These are phyloP conservation scores for Protodeltote pygarga DNA, from an alignment of 2,888 invertebrate species.

Conservation along the genomic window DNA sequence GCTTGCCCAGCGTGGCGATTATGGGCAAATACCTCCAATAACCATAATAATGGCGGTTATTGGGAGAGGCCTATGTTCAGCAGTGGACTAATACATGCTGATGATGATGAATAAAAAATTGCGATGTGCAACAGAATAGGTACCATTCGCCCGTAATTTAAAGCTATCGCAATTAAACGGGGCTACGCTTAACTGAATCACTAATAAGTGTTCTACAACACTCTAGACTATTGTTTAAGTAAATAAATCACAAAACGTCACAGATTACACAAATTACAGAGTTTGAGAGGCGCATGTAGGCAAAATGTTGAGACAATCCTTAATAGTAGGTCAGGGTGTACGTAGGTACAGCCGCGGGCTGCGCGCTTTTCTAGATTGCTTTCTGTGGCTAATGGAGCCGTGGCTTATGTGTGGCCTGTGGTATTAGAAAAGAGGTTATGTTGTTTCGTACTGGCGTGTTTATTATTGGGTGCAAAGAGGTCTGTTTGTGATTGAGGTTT, in stretches of 20 bases:
- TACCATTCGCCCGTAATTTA: slow-evolving; percentile 51
- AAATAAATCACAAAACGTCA: slow-evolving; percentile 79
- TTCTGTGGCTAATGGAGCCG: slow-evolving; percentile 50
- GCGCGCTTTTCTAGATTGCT: slow-evolving; percentile 56
- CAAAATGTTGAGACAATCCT: slow-evolving; percentile 75
- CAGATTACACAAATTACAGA: slow-evolving; percentile 84
- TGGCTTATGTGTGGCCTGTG: slow-evolving; percentile 37
- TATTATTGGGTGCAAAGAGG: not conserved
- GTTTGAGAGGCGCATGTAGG: slow-evolving; percentile 69
- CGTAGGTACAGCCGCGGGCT: slow-evolving; percentile 66
- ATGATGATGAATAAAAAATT: no score
- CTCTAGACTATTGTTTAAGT: slow-evolving; percentile 72
- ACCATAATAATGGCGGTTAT: no score
- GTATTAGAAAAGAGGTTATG: slow-evolving; percentile 13
- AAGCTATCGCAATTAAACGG: slow-evolving; percentile 55
- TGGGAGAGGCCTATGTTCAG: no score
- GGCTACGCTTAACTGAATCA: slow-evolving; percentile 57
- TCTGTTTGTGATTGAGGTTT: slow-evolving; percentile 18
- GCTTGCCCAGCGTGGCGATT: no score
- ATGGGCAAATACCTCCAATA: no score
- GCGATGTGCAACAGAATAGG: no score
- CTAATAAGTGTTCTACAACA: slow-evolving; percentile 63
- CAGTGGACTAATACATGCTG: no score
- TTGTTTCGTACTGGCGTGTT: not conserved
- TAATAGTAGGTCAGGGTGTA: slow-evolving; percentile 77